Base-by-base conservation (phyloP, 2,113 vertebrate species). In the Echinops telfairi region DNA sequence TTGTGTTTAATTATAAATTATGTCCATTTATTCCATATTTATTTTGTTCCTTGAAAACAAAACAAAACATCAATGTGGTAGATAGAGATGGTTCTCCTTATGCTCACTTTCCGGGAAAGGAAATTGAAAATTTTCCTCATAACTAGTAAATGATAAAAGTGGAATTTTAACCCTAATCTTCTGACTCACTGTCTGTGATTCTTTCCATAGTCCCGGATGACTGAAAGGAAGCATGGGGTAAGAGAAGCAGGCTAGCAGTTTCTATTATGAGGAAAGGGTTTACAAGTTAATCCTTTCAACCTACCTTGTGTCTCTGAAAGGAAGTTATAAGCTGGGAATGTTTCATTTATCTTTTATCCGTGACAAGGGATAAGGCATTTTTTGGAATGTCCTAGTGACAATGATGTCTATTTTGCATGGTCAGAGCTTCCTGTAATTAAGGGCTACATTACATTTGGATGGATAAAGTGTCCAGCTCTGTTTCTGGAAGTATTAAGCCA, bases 341-440 rank as follows among this genome's bases (percentile, higher is more conserved):
- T 33, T 94, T 96, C 60, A 86, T 97, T 97, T 96, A 70, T 97
- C 84, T 97, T 93, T 80, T 71, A 82, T 96, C 25, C 80, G 76
- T 94, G 93, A 94, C 86, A 97, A 91, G 87, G 77, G 95, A 7
- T 38, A 84, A 95, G 83, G 92, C 58, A 62, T 88, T 94, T 79
- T 31, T 23, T 71, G 70, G 73, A 92, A 96, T 97, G 98, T 95
- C 88, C 95, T 53, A 43, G 86, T 95, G 87, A 29, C 88, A 3
- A 25, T 89, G 70, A 84, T 66, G 79, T 96, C 58, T 89, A 17
- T 38, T 97, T 11, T 58, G 68, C 29, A 68, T 53, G 68, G 82
- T 80, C 40, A 86, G 83, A 88, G 68, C 64, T 96, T 97, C 83
- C 90, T 96, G 96, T 96, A 96, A 97, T 95, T 97, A 96, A 95